Evolutionary conservation across 2,113 vertebrate genomes (phyloP), one percentile per base, ranked within the genome.

Genomic region (Bolborhynchus lineola): DNA sequence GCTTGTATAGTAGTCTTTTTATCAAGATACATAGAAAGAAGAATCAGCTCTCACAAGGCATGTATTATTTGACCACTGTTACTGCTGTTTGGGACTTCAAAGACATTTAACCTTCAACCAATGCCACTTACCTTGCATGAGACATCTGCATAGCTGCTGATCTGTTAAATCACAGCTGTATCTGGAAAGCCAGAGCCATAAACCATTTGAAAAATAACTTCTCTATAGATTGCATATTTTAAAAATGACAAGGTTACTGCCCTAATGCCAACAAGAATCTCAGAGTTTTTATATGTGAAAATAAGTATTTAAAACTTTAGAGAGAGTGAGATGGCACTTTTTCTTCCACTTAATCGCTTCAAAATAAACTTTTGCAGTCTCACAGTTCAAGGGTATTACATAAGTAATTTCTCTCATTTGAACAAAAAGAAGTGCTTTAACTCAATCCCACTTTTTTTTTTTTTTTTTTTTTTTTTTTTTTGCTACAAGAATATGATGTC

Each of bases 51-150:
- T 82, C 63, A 57, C 26, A 77, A 87, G 52, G 18, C 35, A 39
- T 18, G 24, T 57, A 72, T 92, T 86, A 52, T 91, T 57, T 91
- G 91, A 82, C 78, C 46, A 47, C 25, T 69, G 7, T 72, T 79
- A 74, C 63, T 89, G 33, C 64, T 84, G 15, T 72, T 92, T 87
- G 23, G 28, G 75, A 72, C 82, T 96, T 96, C 63, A 90, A 95
- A 95, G 77, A 72, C 46, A 72, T 91, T 91, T 93, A 90, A 93
- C 90, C 89, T 95, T 82, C 75, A 90, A 92, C 81, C 50, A 63
- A 68, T 69, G 78, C 47, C 84, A 85, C 41, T 72, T 72, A 78
- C 65, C 89, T 94, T 95, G 92, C 84, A 76, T 72, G 69, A 72
- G 84, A 52, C 74, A 82, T 79, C 86, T 79, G 77, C 18, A 10